Percentiles rank a stretch among this genome's conserved stretches.
Evolutionary conservation across 2,797 vertebrate species (phyloP).

Genomic region (Champsocephalus gunnari): DNA sequence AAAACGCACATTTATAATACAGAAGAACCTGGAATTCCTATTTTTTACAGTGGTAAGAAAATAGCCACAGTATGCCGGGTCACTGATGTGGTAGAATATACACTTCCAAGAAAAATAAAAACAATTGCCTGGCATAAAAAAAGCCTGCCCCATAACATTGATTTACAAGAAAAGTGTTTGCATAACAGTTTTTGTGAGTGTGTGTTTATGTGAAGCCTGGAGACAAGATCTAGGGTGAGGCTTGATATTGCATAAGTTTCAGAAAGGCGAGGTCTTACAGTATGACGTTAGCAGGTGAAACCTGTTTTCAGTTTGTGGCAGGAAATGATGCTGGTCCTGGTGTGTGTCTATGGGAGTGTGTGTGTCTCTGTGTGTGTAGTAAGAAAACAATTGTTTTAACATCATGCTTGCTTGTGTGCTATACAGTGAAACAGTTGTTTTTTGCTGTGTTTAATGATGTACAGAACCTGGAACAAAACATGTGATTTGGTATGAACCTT

Average conservation of each 20-base stretch:
- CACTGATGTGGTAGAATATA: no score
- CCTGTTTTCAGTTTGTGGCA: slow-evolving; percentile 72
- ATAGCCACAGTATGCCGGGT: neutral
- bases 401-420: slow-evolving; percentile 19
- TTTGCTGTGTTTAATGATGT: neutral
- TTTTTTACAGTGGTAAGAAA: slow-evolving; percentile 5
- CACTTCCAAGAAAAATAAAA: no score
- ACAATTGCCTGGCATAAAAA: neutral
- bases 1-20: neutral
- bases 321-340: slow-evolving; percentile 69
- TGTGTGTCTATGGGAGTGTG: neutral
- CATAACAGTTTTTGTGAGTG: slow-evolving; percentile 3
- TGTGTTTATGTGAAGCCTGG: slow-evolving; percentile 31
- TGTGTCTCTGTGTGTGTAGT: neutral
- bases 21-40: slow-evolving; percentile 9
- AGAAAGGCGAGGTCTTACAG: slow-evolving; percentile 55
- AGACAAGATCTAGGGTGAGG: slow-evolving; percentile 62
- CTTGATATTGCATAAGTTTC: slow-evolving; percentile 57
- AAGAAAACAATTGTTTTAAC: slow-evolving; percentile 44
- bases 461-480: neutral
- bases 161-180: neutral
- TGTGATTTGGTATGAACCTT: neutral
- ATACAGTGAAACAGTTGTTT: neutral
- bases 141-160: neutral
- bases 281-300: slow-evolving; percentile 79